A percentile compares a stretch with the other conserved stretches of the same genome.
Evolutionary conservation across 2,888 invertebrate species (phyloP).

Genomic region (Stictocephala bisonia): DNA sequence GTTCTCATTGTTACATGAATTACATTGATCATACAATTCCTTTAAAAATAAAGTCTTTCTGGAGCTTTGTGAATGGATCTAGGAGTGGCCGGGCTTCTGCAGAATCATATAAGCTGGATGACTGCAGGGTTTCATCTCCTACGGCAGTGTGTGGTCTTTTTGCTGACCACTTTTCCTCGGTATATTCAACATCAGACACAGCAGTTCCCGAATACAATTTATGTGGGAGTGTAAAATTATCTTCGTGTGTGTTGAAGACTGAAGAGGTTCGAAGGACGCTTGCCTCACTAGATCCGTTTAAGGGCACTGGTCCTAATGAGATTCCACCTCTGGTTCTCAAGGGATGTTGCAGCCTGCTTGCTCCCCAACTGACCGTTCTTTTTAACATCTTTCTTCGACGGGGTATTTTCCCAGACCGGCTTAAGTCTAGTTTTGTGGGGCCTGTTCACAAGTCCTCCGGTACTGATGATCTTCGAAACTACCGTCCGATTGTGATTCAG

Average conservation of each 20-base stretch:
- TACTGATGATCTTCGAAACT: neutral
- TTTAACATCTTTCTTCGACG: neutral
- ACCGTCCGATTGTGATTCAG: neutral
- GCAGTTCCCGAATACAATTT: no score
- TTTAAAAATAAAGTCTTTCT: no score
- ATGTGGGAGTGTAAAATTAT: no score
- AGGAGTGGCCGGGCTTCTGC: no score
- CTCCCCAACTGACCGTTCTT: neutral
- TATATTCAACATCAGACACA: no score
- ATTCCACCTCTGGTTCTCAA: conserved; percentile 4
- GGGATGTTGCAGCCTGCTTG: neutral
- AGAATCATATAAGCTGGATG: no score
- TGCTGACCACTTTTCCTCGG: no score
- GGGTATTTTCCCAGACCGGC: neutral
- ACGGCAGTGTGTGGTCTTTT: no score
- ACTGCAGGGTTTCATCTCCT: no score
- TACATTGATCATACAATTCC: no score
- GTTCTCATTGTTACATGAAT: no score
- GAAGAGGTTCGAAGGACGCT: neutral
- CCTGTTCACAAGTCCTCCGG: conserved; percentile 2
- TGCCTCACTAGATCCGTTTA: neutral
- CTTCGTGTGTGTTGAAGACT: neutral
- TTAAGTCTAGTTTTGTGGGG: conserved; percentile 1
- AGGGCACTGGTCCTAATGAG: neutral
- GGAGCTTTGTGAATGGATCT: no score